phyloP scores from a whole-genome alignment of 1,140 invertebrate species.

The Diabrotica undecimpunctata region DNA sequence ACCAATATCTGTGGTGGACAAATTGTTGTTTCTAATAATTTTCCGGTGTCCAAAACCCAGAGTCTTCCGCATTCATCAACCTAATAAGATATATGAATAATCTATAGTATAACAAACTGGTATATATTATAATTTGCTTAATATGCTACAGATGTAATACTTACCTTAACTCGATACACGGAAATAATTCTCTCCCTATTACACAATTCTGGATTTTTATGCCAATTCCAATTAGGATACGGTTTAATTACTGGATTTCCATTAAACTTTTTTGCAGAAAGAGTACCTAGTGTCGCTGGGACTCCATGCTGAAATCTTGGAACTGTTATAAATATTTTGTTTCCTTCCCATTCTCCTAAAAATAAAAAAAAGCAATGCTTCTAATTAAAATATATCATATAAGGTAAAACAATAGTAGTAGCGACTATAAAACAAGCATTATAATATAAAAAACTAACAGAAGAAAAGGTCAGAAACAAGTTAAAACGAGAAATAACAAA shows the following conservation, averaged over 20 bases:
- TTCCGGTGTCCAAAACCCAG: slow-evolving; percentile 66
- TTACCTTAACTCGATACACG: slow-evolving; percentile 56
- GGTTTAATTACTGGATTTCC: slow-evolving; percentile 54
- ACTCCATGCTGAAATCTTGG: slow-evolving; percentile 70
- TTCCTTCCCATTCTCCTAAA: background rate
- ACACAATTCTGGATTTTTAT: slow-evolving; percentile 41
- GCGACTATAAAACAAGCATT: too few relatives aligned
- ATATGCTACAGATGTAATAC: too few relatives aligned
- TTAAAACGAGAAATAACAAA: too few relatives aligned
- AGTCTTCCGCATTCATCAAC: slow-evolving; percentile 61
- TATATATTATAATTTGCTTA: too few relatives aligned
- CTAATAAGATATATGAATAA: slow-evolving; percentile 44
- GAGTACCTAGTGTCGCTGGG: slow-evolving; percentile 62
- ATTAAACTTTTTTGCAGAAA: slow-evolving; percentile 47
- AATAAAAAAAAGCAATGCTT: too few relatives aligned
- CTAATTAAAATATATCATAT: too few relatives aligned
- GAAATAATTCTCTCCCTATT: slow-evolving; percentile 50
- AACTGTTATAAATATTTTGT: slow-evolving; percentile 60
- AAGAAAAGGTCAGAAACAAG: too few relatives aligned
- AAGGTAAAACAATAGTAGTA: too few relatives aligned
- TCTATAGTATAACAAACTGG: too few relatives aligned
- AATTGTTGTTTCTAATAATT: slow-evolving; percentile 46
- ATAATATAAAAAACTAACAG: too few relatives aligned
- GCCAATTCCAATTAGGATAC: slow-evolving; percentile 54
- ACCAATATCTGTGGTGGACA: slow-evolving; percentile 62